These are phyloP conservation scores for Synergus umbraculus DNA, from an alignment of 2,888 invertebrate species.

Conservation along the genomic window DNA sequence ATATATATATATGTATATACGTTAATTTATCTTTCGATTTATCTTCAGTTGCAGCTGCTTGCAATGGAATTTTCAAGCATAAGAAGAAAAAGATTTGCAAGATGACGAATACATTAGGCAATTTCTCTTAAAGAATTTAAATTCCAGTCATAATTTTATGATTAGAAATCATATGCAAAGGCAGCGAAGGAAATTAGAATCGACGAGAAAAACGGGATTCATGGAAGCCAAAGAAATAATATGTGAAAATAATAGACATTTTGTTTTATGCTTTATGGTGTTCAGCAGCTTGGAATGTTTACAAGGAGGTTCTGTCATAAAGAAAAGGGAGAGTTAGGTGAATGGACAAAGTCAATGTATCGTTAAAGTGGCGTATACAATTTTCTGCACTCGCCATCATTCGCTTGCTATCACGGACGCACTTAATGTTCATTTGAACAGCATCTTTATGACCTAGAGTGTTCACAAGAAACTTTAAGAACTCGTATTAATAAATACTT, in stretches of 20 bases:
- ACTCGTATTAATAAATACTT: constrained; percentile 32
- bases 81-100: not conserved
- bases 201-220: not conserved
- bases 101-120: not conserved
- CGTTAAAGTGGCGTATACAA: constrained; percentile 34
- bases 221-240: not conserved
- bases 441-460: constrained; percentile 21
- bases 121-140: not conserved
- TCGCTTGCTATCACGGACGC: constrained; percentile 17
- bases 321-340: not conserved
- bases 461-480: constrained; percentile 29
- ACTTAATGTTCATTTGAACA: constrained; percentile 33
- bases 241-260: not conserved
- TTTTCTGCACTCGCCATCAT: constrained; percentile 30
- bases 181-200: not conserved
- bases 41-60: no score
- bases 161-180: not conserved
- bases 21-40: no score
- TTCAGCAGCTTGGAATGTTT: constrained; percentile 18
- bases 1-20: not conserved
- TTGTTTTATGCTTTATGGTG: not conserved
- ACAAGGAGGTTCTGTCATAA: constrained; percentile 7
- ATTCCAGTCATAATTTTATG: not conserved
- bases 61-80: not conserved
- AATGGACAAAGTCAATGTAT: constrained; percentile 30